Conservation (phyloP, 2,113 vertebrate species). For the Clinocottus analis region DNA sequence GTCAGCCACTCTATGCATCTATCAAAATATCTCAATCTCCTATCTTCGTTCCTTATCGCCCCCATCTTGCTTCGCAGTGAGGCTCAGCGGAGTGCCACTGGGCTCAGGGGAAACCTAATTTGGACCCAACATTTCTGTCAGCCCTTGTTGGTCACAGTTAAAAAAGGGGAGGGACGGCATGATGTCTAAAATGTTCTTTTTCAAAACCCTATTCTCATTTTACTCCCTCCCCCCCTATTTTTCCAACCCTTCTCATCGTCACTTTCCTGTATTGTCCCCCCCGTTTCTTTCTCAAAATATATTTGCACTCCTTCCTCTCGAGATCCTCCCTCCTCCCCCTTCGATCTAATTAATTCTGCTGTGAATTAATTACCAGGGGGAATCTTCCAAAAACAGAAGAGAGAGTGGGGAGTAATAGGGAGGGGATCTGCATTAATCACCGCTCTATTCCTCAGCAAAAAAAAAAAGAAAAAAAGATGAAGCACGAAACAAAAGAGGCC, state of each 20-base stretch:
- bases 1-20: constrained; percentile 36
- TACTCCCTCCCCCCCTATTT: not conserved
- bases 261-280: constrained; percentile 22
- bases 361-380: constrained; percentile 75
- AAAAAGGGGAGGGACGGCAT: no score
- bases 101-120: constrained; percentile 58
- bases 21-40: constrained; percentile 40
- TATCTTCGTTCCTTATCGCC: constrained; percentile 42
- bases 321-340: not conserved
- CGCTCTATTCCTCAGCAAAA: constrained; percentile 57
- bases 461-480: constrained; percentile 13
- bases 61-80: constrained; percentile 15
- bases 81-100: constrained; percentile 35
- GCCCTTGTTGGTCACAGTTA: constrained; percentile 44
- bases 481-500: constrained; percentile 69
- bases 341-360: constrained; percentile 76
- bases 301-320: constrained; percentile 33
- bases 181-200: constrained; percentile 14
- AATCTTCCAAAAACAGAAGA: constrained; percentile 71
- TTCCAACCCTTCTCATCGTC: constrained; percentile 9
- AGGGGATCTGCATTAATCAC: constrained; percentile 76
- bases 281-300: constrained; percentile 42
- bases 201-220: not conserved
- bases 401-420: constrained; percentile 36
- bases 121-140: constrained; percentile 47